These are phyloP conservation scores for Augiades crinisus DNA, from an alignment of 2,888 invertebrate genomes.

Conservation along the genomic window DNA sequence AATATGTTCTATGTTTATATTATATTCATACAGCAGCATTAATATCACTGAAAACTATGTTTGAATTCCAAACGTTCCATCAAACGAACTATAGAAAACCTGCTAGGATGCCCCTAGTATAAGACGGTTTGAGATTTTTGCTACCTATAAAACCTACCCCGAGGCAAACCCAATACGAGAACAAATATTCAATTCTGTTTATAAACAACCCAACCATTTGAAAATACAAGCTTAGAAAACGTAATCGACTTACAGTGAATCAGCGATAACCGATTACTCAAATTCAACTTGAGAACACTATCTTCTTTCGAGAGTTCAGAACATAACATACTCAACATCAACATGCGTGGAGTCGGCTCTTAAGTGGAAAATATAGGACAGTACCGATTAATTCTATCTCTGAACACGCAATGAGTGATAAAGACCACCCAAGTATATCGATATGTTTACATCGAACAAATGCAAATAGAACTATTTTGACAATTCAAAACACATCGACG, in stretches of 20 bases:
- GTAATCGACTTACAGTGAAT: conserved; percentile 13
- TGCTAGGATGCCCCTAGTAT: too few species aligned
- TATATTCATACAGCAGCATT: too few species aligned
- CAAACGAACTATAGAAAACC: too few species aligned
- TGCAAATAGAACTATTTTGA: conserved; percentile 17
- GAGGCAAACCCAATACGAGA: too few species aligned
- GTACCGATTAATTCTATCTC: conserved; percentile 4
- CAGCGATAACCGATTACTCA: conserved; percentile 15
- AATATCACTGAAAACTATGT: too few species aligned
- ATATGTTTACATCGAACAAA: conserved; percentile 2
- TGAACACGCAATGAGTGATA: conserved; percentile 22
- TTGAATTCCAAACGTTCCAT: too few species aligned
- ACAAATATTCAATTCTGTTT: neutral
- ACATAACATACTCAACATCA: conserved; percentile 2
- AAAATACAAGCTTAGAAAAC: too few species aligned
- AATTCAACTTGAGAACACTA: conserved; percentile 11
- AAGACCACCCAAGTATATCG: conserved; percentile 20
- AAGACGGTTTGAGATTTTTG: too few species aligned
- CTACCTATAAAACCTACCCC: too few species aligned
- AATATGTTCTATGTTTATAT: too few species aligned
- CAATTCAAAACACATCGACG: conserved; percentile 8
- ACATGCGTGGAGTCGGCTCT: neutral
- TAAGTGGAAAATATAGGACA: conserved; percentile 22
- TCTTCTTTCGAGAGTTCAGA: conserved; percentile 2
- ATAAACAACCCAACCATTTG: too few species aligned